Conservation (phyloP, 2,113 vertebrate genomes). For the Zapornia atra region DNA sequence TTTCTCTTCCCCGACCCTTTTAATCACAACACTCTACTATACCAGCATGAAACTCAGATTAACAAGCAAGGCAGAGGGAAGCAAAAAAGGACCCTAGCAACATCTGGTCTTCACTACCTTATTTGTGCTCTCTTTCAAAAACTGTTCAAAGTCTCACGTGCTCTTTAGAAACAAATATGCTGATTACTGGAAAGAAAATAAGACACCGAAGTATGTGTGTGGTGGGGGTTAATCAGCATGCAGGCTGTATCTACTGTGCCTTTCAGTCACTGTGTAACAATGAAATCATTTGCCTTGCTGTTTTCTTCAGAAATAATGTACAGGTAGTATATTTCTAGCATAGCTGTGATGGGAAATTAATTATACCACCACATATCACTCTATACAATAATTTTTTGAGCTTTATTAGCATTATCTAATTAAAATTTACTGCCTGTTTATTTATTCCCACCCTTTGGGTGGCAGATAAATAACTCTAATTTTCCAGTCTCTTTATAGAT, state of each 20-base stretch:
- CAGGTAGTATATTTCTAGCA: not conserved
- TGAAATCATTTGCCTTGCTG: not conserved
- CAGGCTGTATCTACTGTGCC: not conserved
- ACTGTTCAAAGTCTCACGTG: not conserved
- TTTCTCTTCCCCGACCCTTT: not conserved
- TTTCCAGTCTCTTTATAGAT: not conserved
- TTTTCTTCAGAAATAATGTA: not conserved
- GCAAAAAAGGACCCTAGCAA: not conserved
- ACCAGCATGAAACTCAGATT: not conserved
- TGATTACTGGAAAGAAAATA: not conserved
- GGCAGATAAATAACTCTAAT: not conserved
- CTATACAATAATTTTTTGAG: not conserved
- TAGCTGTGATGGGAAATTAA: not conserved
- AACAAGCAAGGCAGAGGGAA: not conserved
- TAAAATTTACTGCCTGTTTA: not conserved
- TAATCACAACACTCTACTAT: not conserved
- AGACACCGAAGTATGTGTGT: not conserved
- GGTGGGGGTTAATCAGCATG: not conserved
- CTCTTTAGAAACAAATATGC: not conserved
- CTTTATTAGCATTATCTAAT: not conserved
- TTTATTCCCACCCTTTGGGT: not conserved
- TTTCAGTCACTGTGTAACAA: constrained; percentile 3
- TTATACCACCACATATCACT: not conserved
- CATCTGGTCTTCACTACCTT: not conserved
- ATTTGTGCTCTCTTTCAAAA: not conserved